Base-by-base conservation (phyloP, 2,888 invertebrate genomes). In the Amphimallon solstitiale region DNA sequence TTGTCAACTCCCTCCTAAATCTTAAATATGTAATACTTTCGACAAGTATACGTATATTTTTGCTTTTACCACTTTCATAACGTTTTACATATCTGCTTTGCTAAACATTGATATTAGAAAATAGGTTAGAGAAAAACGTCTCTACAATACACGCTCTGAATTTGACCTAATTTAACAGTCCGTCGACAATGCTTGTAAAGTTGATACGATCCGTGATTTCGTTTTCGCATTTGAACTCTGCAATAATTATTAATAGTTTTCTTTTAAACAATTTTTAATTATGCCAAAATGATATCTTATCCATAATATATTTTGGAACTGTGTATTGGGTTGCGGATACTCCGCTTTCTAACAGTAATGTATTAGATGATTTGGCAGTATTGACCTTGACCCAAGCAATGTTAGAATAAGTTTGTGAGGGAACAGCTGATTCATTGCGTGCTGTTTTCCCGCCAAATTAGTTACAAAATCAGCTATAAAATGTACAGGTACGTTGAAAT, bases 151-250 rank as follows among this genome's bases (percentile, higher is more conserved):
- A 43, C 56, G 56, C 29, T 23, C 37, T 14, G 56, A 19, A 56
- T 56, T 56, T 56, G 56, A 56, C 56, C 56, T 23, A 56, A 56
- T 56, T 56, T 56, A 43, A 23, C 37, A 21, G 37, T 40, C 21
- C 29, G 19, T 43, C 23, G 23, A 56, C 56, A 56, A 56, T 34
- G 4, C 34, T 51, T 34, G 51, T 10, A 15, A 29, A 15, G 51
- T 34, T 34, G 15, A 15, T 40, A 40, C 12, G 14, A 12, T 14
- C 4, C 1, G 51, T 35, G 12, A 34, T 51, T 51, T 35, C 15
- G 15, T 49, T 29, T 49, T 34, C 23, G 34, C 34, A 19, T 34
- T 49, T 10, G 14, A 38, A 40, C 12, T 12, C n/a, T 5, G n/a
- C 12, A 40, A 15, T 15, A 7, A 15, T 15, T 12, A 51, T n/a